These are phyloP conservation scores for Tipula unca DNA, from an alignment of 2,888 invertebrate species.

Conservation along the genomic window DNA sequence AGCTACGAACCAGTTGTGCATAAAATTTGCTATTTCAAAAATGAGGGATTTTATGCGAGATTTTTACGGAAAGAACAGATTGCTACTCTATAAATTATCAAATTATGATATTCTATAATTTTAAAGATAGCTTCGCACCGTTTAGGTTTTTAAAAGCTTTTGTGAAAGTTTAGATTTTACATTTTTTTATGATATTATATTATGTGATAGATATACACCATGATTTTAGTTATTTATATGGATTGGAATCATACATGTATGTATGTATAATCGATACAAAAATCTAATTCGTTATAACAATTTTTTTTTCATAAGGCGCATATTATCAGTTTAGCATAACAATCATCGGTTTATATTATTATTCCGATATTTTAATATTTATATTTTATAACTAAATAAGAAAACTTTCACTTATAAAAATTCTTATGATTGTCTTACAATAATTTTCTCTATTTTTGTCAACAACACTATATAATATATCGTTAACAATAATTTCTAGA, in stretches of 20 bases:
- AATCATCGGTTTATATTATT: not conserved
- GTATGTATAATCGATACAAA: too few relatives aligned
- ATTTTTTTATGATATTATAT: not conserved
- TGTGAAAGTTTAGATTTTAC: not conserved
- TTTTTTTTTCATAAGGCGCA: not conserved
- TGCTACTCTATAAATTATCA: too few relatives aligned
- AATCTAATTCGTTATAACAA: not conserved
- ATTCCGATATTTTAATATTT: not conserved
- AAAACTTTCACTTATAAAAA: not conserved
- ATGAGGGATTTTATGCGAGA: too few relatives aligned
- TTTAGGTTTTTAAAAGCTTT: not conserved
- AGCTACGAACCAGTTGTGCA: too few relatives aligned
- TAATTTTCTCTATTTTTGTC: conserved; percentile 8
- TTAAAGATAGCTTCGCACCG: too few relatives aligned
- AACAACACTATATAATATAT: not conserved
- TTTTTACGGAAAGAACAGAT: too few relatives aligned
- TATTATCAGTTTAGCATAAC: not conserved
- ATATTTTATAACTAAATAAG: not conserved
- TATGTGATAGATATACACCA: not conserved
- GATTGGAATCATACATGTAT: not conserved
- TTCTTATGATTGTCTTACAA: not conserved
- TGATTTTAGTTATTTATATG: not conserved
- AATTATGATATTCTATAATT: too few relatives aligned
- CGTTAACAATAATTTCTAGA: conserved; percentile 2
- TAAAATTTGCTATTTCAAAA: too few relatives aligned